Evolutionary conservation across 2,888 invertebrate genomes (phyloP), one percentile per base, ranked within the genome.

Genomic region (Schrankia costaestrigalis): DNA sequence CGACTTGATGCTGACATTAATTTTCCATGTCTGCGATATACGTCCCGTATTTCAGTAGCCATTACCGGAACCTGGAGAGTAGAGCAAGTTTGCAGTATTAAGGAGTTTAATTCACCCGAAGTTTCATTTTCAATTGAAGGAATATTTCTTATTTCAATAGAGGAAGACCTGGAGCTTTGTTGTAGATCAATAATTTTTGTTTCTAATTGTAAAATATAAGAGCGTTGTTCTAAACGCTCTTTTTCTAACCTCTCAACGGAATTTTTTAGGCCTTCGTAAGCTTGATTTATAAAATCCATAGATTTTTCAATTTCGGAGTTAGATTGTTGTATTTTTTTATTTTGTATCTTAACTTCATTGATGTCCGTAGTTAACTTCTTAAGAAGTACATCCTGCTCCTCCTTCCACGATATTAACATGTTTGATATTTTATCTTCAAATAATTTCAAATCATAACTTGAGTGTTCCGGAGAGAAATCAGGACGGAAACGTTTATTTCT

Each of bases 321-420:
- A 21, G 21, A n/a, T n/a, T 21, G 6, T n/a, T 9, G 21, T 6
- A 21, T 2, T 47, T 21, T 9, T 3, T 6, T 3, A 21, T 6
- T 21, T 11, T 23, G 23, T 23, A 8, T 2, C 11, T 23, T 23
- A 5, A 23, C 3, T 4, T 10, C 23, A 11, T 23, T 11, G 3
- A 23, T 11, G 3, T 11, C 23, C 6, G 8, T 3, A 3, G 4
- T 21, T 21, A 21, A n/a, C n/a, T 21, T 21, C 3, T 21, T 21
- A n/a, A 61, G 54, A 38, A 26, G 7, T 66, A 72, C 35, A 70
- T 72, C 29, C 37, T 69, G 3, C 51, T 69, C 21, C n/a, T 21
- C n/a, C n/a, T 21, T 21, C 21, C 21, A 21, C 21, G 3, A 3
- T 56, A 70, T 14, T 3, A 26, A 12, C 26, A 26, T 14, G 14